Conservation (phyloP, 2,797 vertebrate species). For the Erethizon dorsatum region DNA sequence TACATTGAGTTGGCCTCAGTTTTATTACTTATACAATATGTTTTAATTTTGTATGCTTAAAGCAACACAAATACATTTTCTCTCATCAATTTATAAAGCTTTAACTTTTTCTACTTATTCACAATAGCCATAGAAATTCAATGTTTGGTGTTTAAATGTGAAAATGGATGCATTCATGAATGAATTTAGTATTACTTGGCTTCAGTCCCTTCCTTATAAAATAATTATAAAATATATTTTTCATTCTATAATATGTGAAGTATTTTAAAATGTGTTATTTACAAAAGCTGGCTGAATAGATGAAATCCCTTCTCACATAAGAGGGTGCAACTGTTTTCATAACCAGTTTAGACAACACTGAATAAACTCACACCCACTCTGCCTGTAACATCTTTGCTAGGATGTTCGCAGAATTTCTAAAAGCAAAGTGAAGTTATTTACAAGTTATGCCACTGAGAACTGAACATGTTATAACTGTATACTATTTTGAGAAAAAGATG, state of each 20-base stretch:
- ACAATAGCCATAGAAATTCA: background rate
- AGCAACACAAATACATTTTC: background rate
- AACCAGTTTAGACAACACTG: slow-evolving; percentile 77
- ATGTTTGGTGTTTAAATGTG: slow-evolving; percentile 21
- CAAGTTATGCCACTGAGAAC: slow-evolving; percentile 72
- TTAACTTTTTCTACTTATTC: slow-evolving; percentile 15
- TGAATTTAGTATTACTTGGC: background rate
- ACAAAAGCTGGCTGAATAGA: slow-evolving; percentile 72
- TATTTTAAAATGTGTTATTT: slow-evolving; percentile 80
- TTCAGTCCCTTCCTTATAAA: slow-evolving; percentile 57
- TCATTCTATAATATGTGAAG: slow-evolving; percentile 35
- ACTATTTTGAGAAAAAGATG: slow-evolving; percentile 61
- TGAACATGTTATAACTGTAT: slow-evolving; percentile 74
- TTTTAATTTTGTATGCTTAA: slow-evolving; percentile 38
- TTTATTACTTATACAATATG: background rate
- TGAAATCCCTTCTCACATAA: slow-evolving; percentile 78
- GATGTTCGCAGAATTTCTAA: slow-evolving; percentile 69
- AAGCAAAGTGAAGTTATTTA: slow-evolving; percentile 78
- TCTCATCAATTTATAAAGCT: background rate
- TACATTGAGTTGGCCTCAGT: background rate
- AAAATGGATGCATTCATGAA: slow-evolving; percentile 26
- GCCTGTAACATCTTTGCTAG: slow-evolving; percentile 1
- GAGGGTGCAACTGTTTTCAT: slow-evolving; percentile 76
- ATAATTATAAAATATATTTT: slow-evolving; percentile 51
- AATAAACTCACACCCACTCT: slow-evolving; percentile 74